A percentile compares a stretch with the other conserved stretches of the same genome.
Conservation (phyloP, 2,888 invertebrate genomes). For the Troides helena region DNA sequence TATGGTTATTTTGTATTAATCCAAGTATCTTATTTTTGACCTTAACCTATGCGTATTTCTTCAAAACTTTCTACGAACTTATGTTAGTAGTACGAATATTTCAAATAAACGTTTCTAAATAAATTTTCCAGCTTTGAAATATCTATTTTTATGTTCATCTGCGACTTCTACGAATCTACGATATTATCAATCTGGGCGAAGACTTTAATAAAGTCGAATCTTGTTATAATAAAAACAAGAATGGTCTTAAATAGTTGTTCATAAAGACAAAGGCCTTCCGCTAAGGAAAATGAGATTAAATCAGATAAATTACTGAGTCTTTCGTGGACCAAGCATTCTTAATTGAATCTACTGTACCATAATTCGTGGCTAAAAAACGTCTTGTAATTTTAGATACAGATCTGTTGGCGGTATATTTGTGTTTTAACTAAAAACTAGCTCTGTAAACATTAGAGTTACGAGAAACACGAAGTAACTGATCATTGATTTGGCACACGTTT, state of each 20-base stretch:
- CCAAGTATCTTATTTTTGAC: no score
- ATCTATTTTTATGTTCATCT: no score
- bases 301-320: conserved; percentile 14
- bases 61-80: no score
- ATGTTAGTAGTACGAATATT: no score
- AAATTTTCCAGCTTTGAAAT: no score
- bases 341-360: conserved; percentile 20
- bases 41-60: no score
- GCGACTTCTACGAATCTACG: no score
- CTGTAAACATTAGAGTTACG: not conserved
- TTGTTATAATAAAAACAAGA: not conserved
- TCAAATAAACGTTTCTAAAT: no score
- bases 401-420: conserved; percentile 3
- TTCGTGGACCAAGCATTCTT: conserved; percentile 4
- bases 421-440: not conserved
- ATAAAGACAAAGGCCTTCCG: conserved; percentile 8
- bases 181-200: no score
- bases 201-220: no score
- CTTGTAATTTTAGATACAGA: conserved; percentile 15
- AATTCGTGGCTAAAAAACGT: conserved; percentile 17
- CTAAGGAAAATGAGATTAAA: conserved; percentile 6
- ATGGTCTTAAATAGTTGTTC: not conserved
- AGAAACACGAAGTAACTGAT: not conserved
- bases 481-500: no score
- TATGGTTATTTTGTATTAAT: no score